phyloP scores from a whole-genome alignment of 2,888 invertebrate species.

The Automeris io region DNA sequence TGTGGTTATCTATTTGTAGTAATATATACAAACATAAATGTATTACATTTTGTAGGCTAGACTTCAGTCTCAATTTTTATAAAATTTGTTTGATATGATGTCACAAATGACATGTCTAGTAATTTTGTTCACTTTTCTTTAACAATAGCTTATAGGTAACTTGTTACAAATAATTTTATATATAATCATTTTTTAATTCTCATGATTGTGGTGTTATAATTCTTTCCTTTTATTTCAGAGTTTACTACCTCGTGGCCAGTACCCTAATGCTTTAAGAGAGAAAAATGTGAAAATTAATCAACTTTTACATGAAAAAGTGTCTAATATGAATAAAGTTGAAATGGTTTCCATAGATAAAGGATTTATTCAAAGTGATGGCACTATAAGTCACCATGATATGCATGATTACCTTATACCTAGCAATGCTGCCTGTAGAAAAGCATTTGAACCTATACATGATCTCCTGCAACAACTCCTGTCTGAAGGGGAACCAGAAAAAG shows the following conservation, averaged over 20 bases:
- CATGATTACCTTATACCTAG: slow-evolving; percentile 93
- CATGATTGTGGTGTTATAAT: slow-evolving; percentile 6
- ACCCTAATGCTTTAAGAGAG: slow-evolving; percentile 87
- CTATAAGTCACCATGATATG: slow-evolving; percentile 93
- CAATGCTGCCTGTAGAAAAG: slow-evolving; percentile 90
- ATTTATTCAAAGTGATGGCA: slow-evolving; percentile 85
- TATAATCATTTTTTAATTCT: slow-evolving; percentile 3
- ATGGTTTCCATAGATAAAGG: slow-evolving; percentile 88
- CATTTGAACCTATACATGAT: slow-evolving; percentile 90
- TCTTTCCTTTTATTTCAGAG: slow-evolving; percentile 77
- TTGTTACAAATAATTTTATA: neutral
- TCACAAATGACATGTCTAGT: neutral
- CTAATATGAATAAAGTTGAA: slow-evolving; percentile 82
- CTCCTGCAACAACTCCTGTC: slow-evolving; percentile 85
- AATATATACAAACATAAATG: too few relatives aligned
- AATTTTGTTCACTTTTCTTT: too few relatives aligned
- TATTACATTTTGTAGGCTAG: too few relatives aligned
- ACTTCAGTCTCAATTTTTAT: too few relatives aligned
- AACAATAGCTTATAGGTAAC: too few relatives aligned
- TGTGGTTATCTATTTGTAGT: too few relatives aligned
- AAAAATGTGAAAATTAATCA: slow-evolving; percentile 87
- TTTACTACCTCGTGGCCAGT: slow-evolving; percentile 90
- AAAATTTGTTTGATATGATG: too few relatives aligned
- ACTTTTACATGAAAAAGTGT: slow-evolving; percentile 80
- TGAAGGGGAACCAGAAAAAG: slow-evolving; percentile 85